Base-by-base conservation (phyloP, 2,888 invertebrate species). In the Polymixis flavicincta region DNA sequence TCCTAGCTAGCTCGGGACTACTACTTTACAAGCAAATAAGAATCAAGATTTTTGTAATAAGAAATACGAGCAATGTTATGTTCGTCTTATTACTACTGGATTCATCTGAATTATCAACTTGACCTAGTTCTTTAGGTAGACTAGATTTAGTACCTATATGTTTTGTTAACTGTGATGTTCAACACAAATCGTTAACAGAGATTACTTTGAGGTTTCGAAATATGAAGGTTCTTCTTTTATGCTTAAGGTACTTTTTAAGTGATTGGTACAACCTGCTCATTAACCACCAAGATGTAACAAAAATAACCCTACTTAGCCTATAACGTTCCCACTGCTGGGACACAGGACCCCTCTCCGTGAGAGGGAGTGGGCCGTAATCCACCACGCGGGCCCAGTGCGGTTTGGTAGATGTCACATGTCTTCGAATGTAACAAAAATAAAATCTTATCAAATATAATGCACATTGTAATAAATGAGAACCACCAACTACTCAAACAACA, bases 11-110 rank as follows among this genome's bases (percentile, higher is more conserved):
- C 78, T 74, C 69, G 69, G 73, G 69, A 76, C 71, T 83, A 77
- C 68, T 80, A 77, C 78, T 80, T 80, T 83, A 74, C 68, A 77
- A 80, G 79, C 71, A 78, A 82, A 84, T 85, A 78, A 77, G 57
- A 74, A 77, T 76, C 74, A 76, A 9, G 59, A 74, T 79, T 72
- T 78, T 73, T 73, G 32, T 66, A 70, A 70, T 73, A 65, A 74
- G 25, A 82, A 74, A 67, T 74, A 61, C 48, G 45, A 61, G 50
- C 52, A 42, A 32, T 71, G 54, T 50, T 82, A 64, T 50, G 17
- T 71, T 60, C 22, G 14, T 42, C 14, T 45, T 45, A 45, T 45
- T 76, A 61, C n/a, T 48, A 25, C 37, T 57, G 25, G 13, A 32
- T 37, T 73, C 32, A n/a, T 19, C 25, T 37, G 8, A 0, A 57